Percentiles rank a stretch among this genome's conserved stretches.
Evolutionary conservation across 1,140 invertebrate genomes (phyloP).

Genomic region (Diabrotica undecimpunctata): DNA sequence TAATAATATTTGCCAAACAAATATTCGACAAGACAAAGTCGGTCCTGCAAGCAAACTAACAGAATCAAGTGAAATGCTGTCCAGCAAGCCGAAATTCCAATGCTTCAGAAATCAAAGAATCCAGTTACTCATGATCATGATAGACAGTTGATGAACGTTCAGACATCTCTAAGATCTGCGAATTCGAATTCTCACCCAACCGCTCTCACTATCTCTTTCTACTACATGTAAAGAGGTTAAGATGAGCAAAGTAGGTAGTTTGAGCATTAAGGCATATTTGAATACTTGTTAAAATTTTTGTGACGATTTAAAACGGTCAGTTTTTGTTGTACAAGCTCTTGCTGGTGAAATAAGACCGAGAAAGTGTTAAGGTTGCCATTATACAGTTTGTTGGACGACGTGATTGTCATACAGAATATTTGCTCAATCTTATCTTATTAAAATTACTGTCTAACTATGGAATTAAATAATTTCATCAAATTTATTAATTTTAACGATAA

Average conservation of each 20-base stretch:
- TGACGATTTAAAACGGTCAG: conserved; percentile 16
- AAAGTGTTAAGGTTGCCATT: conserved; percentile 38
- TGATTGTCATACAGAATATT: conserved; percentile 28
- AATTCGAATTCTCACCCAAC: not conserved
- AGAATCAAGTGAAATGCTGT: conserved; percentile 23
- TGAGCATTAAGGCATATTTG: not conserved
- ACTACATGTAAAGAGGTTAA: no score
- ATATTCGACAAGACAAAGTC: no score
- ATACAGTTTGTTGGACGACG: conserved; percentile 33
- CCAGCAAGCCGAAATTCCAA: conserved; percentile 32
- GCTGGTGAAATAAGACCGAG: conserved; percentile 31
- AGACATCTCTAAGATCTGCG: conserved; percentile 33
- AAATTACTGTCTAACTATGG: not conserved
- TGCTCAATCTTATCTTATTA: not conserved
- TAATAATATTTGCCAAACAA: no score
- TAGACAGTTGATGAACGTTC: conserved; percentile 41
- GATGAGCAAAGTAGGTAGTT: no score
- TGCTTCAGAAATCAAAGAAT: conserved; percentile 36
- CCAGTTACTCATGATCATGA: conserved; percentile 39
- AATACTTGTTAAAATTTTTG: conserved; percentile 24
- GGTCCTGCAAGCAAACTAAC: no score
- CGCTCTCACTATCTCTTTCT: no score
- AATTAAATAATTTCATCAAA: no score
- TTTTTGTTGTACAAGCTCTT: conserved; percentile 23
- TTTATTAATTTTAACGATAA: no score